A percentile compares a stretch with the other conserved stretches of the same genome.
phyloP scores from a whole-genome alignment of 2,888 invertebrate species.

The Lasioglossum marginatum region DNA sequence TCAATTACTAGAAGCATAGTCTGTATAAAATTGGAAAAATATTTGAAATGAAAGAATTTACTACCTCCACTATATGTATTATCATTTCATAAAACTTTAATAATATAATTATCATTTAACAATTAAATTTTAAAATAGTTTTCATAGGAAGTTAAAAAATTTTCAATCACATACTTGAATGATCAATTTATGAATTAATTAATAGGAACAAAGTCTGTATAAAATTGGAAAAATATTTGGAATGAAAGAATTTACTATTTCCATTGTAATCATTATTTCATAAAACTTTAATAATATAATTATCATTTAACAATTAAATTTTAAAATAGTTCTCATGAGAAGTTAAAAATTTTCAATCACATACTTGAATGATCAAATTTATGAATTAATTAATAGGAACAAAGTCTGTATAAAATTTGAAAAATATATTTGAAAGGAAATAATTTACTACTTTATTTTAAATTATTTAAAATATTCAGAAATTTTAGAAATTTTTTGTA shows the following conservation, averaged over 20 bases:
- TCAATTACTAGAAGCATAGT: not conserved
- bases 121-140: not conserved
- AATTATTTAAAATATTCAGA: too few relatives aligned
- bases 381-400: not conserved
- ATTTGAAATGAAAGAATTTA: not conserved
- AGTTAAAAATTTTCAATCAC: not conserved
- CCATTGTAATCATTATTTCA: not conserved
- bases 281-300: not conserved
- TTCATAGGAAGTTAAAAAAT: not conserved
- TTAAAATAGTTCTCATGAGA: not conserved
- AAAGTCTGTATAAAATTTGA: not conserved
- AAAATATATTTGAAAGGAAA: not conserved
- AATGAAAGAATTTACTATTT: not conserved
- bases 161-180: not conserved
- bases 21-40: not conserved
- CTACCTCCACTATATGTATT: not conserved
- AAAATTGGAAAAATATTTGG: not conserved
- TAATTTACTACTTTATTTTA: too few relatives aligned
- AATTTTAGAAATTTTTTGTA: too few relatives aligned
- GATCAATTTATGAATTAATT: too few relatives aligned
- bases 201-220: not conserved
- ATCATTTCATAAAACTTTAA: not conserved
- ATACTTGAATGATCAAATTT: too few relatives aligned
- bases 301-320: not conserved
- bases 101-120: not conserved